A percentile compares a stretch with the other conserved stretches of the same genome.
Evolutionary conservation across 1,140 invertebrate genomes (phyloP).

Genomic region (Drosophila biarmipes): DNA sequence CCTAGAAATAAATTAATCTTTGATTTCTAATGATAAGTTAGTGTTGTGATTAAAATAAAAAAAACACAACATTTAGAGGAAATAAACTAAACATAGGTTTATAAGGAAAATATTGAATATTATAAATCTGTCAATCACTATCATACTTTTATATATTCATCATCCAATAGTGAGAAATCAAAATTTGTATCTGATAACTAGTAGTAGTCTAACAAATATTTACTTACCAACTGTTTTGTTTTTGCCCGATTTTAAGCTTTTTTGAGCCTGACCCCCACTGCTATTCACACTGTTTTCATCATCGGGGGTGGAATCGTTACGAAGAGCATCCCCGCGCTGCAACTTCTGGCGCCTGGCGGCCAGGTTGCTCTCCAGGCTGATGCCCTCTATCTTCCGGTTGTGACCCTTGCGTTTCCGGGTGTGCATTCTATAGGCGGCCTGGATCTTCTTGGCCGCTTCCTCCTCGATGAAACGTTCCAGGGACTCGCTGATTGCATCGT

Average conservation of each 20-base stretch:
- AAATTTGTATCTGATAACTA: too few relatives aligned
- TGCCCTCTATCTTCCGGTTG: slow-evolving; percentile 15
- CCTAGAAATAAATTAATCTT: slow-evolving; percentile 11
- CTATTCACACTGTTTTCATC: slow-evolving; percentile 53
- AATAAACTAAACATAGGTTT: not conserved
- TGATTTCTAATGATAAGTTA: not conserved
- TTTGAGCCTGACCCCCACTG: slow-evolving; percentile 15
- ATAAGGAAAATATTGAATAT: not conserved
- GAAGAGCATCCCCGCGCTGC: slow-evolving; percentile 77
- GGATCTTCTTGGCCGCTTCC: slow-evolving; percentile 73
- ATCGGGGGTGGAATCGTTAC: slow-evolving; percentile 77
- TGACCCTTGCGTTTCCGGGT: slow-evolving; percentile 43
- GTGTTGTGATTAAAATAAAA: not conserved
- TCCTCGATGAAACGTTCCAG: slow-evolving; percentile 78
- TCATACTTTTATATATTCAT: too few relatives aligned
- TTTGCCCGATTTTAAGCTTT: not conserved
- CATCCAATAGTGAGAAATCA: too few relatives aligned
- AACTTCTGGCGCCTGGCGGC: slow-evolving; percentile 69
- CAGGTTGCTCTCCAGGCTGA: slow-evolving; percentile 62
- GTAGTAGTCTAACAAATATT: too few relatives aligned
- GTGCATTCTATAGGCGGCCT: slow-evolving; percentile 53
- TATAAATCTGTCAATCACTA: too few relatives aligned
- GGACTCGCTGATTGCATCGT: slow-evolving; percentile 80
- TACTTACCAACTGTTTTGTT: slow-evolving; percentile 36
- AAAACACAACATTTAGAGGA: too few relatives aligned